Evolutionary conservation across 2,888 invertebrate species (phyloP), one percentile per base, ranked within the genome.

Genomic region (Emesis furor): DNA sequence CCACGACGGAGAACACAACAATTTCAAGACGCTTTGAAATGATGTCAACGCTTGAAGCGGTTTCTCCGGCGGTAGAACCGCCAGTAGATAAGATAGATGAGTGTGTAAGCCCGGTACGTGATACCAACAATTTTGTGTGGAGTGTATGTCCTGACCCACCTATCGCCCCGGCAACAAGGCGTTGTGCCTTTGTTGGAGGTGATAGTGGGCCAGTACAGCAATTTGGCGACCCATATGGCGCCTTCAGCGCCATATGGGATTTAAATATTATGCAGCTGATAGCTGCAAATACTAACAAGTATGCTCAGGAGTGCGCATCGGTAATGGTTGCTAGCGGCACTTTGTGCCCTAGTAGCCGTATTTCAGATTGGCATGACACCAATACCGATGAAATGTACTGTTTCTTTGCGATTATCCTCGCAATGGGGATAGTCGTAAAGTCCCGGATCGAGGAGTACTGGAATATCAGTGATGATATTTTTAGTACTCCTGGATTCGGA

Each of bases 251-350:
- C 17, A 91, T 91, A 83, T 91, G 91, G 91, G 86, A 91, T 87
- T 81, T 82, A 0, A 32, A 83, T 68, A 81, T 89, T 24, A 91
- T 92, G 89, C 85, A 90, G 77, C 42, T 82, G 62, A 90, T 91
- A 35, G 89, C 59, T 5, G 7, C 7, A 8, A 89, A 89, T 55
- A 91, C 90, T 0, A 92, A 91, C 62, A 75, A 42, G 17, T 91
- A 91, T 76, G 90, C 90, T n/a, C 88, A 91, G 79, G 80, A 90
- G 68, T 2, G 87, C n/a, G 86, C 82, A 39, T n/a, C 65, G 3
- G n/a, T 75, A 24, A 72, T 82, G 79, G n/a, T 79, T 7, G 14
- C 35, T 2, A 67, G 65, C 32, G 46, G 55, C 5, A 71, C 17
- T 4, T 68, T 88, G 2, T 5, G 12, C 37, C 82, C 83, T 0